Evolutionary conservation across 2,888 invertebrate genomes (phyloP).

Genomic region (Buathra laborator): DNA sequence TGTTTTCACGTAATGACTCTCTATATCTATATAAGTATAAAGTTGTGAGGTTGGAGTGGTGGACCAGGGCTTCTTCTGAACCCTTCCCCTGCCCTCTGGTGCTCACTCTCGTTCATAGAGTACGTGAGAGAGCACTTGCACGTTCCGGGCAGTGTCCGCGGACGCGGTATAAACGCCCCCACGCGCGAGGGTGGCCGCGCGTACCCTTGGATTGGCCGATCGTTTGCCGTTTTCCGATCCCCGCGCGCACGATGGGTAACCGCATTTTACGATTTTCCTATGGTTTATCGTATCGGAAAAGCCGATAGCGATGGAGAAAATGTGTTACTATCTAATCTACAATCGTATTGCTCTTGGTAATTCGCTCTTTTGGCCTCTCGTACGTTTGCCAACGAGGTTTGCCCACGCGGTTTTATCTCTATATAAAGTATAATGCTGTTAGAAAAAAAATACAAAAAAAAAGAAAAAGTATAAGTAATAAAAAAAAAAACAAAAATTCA

Average conservation of each 20-base stretch:
- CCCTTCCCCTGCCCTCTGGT: slow-evolving; percentile 26
- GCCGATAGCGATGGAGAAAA: slow-evolving; percentile 59
- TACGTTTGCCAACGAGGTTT: too few relatives aligned
- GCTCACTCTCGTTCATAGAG: slow-evolving; percentile 54
- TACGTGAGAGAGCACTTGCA: slow-evolving; percentile 59
- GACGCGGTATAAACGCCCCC: background rate
- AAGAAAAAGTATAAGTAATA: background rate
- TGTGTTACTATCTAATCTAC: slow-evolving; percentile 58
- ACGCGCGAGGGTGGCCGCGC: too few relatives aligned
- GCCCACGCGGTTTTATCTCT: too few relatives aligned
- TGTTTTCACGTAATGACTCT: slow-evolving; percentile 57
- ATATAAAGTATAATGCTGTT: too few relatives aligned
- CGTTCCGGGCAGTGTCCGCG: slow-evolving; percentile 46
- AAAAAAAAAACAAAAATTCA: background rate
- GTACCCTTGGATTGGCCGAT: slow-evolving; percentile 57
- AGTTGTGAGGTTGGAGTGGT: slow-evolving; percentile 42
- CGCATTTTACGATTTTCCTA: slow-evolving; percentile 70
- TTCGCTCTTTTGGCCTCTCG: slow-evolving; percentile 9
- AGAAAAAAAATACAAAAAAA: background rate
- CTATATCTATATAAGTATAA: slow-evolving; percentile 37
- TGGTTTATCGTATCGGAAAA: slow-evolving; percentile 69
- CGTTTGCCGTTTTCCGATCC: slow-evolving; percentile 61
- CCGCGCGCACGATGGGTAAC: slow-evolving; percentile 41
- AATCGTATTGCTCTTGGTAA: slow-evolving; percentile 33
- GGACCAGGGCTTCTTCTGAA: slow-evolving; percentile 17